Base-by-base conservation (phyloP, 2,888 invertebrate genomes). In the Rapana venosa region DNA sequence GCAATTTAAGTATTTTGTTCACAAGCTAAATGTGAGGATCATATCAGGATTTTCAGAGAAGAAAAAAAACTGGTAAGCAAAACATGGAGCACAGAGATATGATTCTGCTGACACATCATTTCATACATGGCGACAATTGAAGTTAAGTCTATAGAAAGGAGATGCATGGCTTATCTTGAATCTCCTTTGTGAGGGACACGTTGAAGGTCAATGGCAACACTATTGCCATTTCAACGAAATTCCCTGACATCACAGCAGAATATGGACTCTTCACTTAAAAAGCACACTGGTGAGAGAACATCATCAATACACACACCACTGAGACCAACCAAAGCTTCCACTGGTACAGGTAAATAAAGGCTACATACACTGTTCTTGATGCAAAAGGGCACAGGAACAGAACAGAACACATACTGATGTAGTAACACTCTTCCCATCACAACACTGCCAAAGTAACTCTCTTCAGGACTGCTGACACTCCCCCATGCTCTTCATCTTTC, bases 371-470 rank as follows among this genome's bases (percentile, higher is more conserved):
- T 35, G 17, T 79, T 79, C 79, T 26, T 79, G 79, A 35, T 79
- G 79, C 79, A 79, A 79, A 79, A 79, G 79, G 79, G 79, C 79
- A 79, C 79, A 79, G 1, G 35, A 35, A 79, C 32, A 79, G 17
- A 79, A 79, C 79, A 79, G 5, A 47, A 83, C 30, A 79, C 30
- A 61, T 61, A 61, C 15, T 61, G 22, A 61, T 61, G 20, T 22
- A n/a, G 26, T 26, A 1, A n/a, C n/a, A 74, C 74, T 5, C 22
- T n/a, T 74, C 30, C n/a, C n/a, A 74, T 74, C 74, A 74, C 74
- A 26, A 74, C n/a, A n/a, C 26, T 74, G 74, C 74, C 74, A 74
- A 22, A 61, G 15, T 1, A 61, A 61, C 61, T 26, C 74, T 74
- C 74, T 74, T 11, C 61, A 74, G 26, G 11, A 26, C n/a, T 22